These are phyloP conservation scores for Hypanus sabinus DNA, from an alignment of 2,113 vertebrate species.

Conservation along the genomic window DNA sequence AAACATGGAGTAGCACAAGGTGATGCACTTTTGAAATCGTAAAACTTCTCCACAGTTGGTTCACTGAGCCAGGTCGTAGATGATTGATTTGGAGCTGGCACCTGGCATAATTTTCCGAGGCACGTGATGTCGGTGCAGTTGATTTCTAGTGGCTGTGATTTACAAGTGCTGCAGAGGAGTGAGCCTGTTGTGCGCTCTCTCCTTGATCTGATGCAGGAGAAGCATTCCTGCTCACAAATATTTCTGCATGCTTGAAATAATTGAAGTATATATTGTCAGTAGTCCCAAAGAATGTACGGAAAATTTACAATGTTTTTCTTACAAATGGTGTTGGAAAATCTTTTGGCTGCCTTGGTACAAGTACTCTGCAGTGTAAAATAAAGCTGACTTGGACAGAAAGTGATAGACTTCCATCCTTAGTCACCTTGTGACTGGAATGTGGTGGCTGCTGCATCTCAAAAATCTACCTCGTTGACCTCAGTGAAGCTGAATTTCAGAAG, in stretches of 20 bases:
- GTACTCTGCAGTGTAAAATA: background rate
- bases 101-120: background rate
- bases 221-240: background rate
- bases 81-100: background rate
- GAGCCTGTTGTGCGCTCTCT: background rate
- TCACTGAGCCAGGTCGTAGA: background rate
- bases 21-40: background rate
- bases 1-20: background rate
- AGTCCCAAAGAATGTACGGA: background rate
- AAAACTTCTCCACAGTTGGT: background rate
- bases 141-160: background rate
- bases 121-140: background rate
- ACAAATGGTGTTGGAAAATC: background rate
- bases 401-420: background rate
- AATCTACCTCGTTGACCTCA: no score
- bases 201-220: background rate
- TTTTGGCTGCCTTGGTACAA: background rate
- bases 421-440: no score
- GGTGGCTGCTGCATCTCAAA: no score
- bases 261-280: background rate
- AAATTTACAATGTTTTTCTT: conserved; percentile 31
- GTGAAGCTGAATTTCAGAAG: background rate
- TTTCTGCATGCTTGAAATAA: conserved; percentile 22
- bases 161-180: conserved; percentile 12
- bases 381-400: background rate